Evolutionary conservation across 2,797 vertebrate species (phyloP).

Genomic region (Amniataba percoides): DNA sequence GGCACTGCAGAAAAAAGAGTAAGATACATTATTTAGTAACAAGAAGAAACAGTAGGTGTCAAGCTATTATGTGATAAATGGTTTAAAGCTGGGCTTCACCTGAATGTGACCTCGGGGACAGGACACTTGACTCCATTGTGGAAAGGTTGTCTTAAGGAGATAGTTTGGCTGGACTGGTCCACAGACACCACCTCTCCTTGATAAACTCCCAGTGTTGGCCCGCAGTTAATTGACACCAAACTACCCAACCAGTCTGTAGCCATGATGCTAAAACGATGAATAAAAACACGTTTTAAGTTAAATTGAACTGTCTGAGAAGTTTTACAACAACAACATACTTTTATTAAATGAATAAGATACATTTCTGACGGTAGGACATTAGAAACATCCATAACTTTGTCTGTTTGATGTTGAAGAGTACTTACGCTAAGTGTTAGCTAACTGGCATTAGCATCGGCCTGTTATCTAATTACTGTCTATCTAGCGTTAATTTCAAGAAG

Average conservation of each 20-base stretch:
- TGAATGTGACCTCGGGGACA: slow-evolving; percentile 98
- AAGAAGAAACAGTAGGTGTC: background rate
- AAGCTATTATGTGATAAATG: background rate
- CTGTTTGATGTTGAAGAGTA: background rate
- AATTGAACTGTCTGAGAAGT: rapidly evolving
- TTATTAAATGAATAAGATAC: background rate
- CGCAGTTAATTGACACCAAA: slow-evolving; percentile 97
- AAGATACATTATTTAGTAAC: background rate
- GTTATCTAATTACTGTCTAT: slow-evolving; percentile 8
- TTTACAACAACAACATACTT: rapidly evolving
- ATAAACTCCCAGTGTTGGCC: slow-evolving; percentile 94
- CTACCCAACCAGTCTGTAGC: slow-evolving; percentile 96
- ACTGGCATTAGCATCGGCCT: slow-evolving; percentile 55
- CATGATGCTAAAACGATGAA: slow-evolving; percentile 79
- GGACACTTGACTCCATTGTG: slow-evolving; percentile 97
- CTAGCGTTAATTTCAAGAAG: background rate
- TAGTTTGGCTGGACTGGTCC: slow-evolving; percentile 96
- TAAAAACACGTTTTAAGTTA: background rate
- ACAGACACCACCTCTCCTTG: slow-evolving; percentile 96
- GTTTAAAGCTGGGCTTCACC: slow-evolving; percentile 80
- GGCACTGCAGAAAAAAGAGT: slow-evolving; percentile 84
- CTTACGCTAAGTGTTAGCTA: slow-evolving; percentile 24
- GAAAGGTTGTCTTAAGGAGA: slow-evolving; percentile 95
- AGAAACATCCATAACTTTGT: too few species aligned
- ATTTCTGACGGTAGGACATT: background rate